Base-by-base conservation (phyloP, 2,797 vertebrate genomes). In the Cyclura pinguis region DNA sequence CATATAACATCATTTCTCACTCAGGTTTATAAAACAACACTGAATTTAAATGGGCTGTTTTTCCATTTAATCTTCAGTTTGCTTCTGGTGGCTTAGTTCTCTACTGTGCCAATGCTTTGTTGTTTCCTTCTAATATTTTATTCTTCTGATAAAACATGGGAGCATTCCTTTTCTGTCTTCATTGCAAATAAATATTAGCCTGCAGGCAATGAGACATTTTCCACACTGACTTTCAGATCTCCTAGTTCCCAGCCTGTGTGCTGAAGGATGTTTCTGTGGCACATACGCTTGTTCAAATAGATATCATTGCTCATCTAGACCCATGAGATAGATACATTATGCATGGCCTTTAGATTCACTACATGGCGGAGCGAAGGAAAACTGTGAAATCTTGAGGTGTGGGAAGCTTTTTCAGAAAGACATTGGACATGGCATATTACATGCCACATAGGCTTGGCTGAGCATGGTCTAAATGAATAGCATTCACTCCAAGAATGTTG, bases 101-200 rank as follows among this genome's bases (percentile, higher is more conserved):
- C 84, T 10, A n/a, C 47, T 84, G 24, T 57, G 50, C 59, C 47
- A 59, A 18, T 86, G 42, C 47, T 35, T 52, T 84, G 47, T 55
- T 87, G 62, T 50, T 83, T 78, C 18, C 76, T 91, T 62, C n/a
- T 88, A 88, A 64, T 81, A 82, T 83, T 69, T 24, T 67, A 82
- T 82, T 88, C 76, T 86, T 77, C 69, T 77, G 59, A 74, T 82
- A 88, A 88, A 88, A 84, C 38, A 78, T 59, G 35, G 35, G 20
- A 77, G 12, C 38, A 38, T 85, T n/a, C 67, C 47, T 50, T 78
- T 55, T 81, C 78, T 88, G 80, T 69, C 74, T 88, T 85, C 77
- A 76, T 42, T 85, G 13, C 77, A 82, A 76, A 90, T 81, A 89
- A 91, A 85, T 89, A 86, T 89, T 91, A 76, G 91, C 87, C 87